Percentiles rank a stretch among this genome's conserved stretches.
phyloP scores from a whole-genome alignment of 2,113 vertebrate genomes.

The Paradoxurus hermaphroditus region DNA sequence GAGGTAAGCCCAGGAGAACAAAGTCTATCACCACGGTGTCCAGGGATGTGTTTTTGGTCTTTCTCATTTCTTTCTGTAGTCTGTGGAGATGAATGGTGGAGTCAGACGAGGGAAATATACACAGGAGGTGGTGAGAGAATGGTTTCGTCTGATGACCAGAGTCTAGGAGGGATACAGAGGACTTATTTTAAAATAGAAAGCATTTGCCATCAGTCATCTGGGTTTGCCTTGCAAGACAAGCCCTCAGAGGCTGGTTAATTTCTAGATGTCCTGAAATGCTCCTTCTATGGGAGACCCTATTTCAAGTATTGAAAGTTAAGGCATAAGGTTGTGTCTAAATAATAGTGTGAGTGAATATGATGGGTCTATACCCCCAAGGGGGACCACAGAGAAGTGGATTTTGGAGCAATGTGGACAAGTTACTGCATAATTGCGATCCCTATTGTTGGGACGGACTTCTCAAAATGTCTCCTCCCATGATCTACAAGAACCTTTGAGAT shows the following conservation, averaged over 20 bases:
- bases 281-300: neutral
- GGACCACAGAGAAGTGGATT: neutral
- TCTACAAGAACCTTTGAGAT: neutral
- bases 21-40: conserved; percentile 34
- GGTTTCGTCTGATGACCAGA: neutral
- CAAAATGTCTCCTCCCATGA: neutral
- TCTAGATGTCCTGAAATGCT: neutral
- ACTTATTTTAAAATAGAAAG: neutral
- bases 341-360: neutral
- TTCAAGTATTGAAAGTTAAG: neutral
- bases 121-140: neutral
- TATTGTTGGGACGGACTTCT: neutral
- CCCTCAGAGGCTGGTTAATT: neutral
- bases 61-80: conserved; percentile 32
- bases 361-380: neutral
- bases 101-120: neutral
- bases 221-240: neutral
- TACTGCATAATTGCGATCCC: neutral
- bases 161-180: neutral
- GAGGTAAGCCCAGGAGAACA: conserved; percentile 61
- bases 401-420: neutral
- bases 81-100: neutral
- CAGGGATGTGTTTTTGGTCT: conserved; percentile 28
- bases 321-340: neutral
- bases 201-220: neutral